Percentiles rank a stretch among this genome's conserved stretches.
Evolutionary conservation across 2,797 vertebrate species (phyloP).

Genomic region (Tadarida brasiliensis): DNA sequence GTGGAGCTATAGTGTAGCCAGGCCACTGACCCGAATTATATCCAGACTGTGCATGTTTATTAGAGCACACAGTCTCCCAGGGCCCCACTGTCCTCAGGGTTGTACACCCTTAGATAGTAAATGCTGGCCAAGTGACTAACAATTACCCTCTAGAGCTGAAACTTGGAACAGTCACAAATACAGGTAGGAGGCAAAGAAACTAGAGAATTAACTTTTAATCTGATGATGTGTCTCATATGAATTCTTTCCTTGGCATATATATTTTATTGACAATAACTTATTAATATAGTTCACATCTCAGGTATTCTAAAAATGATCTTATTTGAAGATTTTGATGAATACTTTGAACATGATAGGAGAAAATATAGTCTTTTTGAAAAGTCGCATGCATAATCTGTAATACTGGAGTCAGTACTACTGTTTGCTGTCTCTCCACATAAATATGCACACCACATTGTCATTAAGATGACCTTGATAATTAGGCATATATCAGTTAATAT

Average conservation of each 20-base stretch:
- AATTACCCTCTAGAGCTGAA: background rate
- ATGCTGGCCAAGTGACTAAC: background rate
- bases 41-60: background rate
- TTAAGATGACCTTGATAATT: conserved; percentile 29
- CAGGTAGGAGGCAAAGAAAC: background rate
- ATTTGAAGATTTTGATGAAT: background rate
- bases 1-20: background rate
- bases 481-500: conserved; percentile 15
- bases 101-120: background rate
- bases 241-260: background rate
- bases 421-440: conserved; percentile 36
- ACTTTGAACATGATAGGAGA: background rate
- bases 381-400: background rate
- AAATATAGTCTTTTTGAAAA: conserved; percentile 16
- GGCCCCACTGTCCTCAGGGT: background rate
- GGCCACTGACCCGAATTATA: background rate
- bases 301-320: background rate
- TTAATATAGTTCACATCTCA: background rate
- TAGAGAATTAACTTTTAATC: background rate
- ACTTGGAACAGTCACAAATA: background rate
- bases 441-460: background rate
- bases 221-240: background rate
- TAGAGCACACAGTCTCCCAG: background rate
- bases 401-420: background rate
- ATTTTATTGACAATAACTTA: conserved; percentile 4